Percentiles rank a stretch among this genome's conserved stretches.
Conservation (phyloP, 2,888 invertebrate species). For the Rhorus exstirpatorius region DNA sequence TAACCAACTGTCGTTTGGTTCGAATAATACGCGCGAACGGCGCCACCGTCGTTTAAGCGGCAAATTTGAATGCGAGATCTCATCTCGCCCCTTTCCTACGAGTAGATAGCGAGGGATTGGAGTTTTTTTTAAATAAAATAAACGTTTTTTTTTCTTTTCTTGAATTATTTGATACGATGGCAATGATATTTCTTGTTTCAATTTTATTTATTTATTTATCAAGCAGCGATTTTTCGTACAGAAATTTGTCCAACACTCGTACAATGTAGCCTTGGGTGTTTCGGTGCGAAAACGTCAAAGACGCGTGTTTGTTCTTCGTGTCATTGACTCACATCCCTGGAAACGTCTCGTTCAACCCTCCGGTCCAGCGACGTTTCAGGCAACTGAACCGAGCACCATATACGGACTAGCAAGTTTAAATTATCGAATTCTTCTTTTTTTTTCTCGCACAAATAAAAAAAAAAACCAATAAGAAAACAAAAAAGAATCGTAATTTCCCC, state of each 20-base stretch:
- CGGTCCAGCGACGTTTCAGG: background rate
- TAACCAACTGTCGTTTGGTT: slow-evolving; percentile 52
- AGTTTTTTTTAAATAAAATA: background rate
- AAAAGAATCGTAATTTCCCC: slow-evolving; percentile 1
- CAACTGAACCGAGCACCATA: background rate
- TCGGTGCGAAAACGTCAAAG: background rate
- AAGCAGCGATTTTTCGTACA: slow-evolving; percentile 19
- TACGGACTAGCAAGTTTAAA: slow-evolving; percentile 49
- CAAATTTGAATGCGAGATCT: slow-evolving; percentile 32
- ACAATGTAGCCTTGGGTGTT: background rate
- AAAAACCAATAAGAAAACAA: no score
- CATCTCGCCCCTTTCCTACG: no score
- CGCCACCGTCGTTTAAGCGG: background rate
- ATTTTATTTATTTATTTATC: no score
- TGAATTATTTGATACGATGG: slow-evolving; percentile 7
- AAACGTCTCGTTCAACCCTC: background rate
- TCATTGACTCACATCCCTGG: no score
- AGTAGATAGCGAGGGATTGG: background rate
- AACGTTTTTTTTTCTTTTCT: background rate
- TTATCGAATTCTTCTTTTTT: background rate
- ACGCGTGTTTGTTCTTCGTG: no score
- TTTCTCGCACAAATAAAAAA: slow-evolving; percentile 2
- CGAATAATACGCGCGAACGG: background rate
- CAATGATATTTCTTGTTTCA: slow-evolving; percentile 28
- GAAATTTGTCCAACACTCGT: background rate